Percentiles rank a stretch among this genome's conserved stretches.
Evolutionary conservation across 2,888 invertebrate genomes (phyloP).

Genomic region (Ochropleura leucogaster): DNA sequence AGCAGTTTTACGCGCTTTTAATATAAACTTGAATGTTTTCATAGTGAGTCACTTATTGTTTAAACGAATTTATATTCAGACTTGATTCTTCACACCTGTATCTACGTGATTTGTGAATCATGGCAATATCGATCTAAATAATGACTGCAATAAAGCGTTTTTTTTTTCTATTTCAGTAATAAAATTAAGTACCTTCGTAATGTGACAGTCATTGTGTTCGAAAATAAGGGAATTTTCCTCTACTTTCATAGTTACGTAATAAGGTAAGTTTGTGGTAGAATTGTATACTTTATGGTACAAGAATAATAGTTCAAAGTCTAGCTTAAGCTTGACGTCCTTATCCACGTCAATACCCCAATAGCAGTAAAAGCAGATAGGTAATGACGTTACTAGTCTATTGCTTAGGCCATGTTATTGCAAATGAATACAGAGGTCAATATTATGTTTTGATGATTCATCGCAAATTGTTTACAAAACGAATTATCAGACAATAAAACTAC

Average conservation of each 20-base stretch:
- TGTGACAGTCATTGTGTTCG: constrained; percentile 28
- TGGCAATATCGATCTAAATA: constrained; percentile 48
- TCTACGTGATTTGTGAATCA: constrained; percentile 62
- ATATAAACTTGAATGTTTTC: constrained; percentile 70
- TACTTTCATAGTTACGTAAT: constrained; percentile 43
- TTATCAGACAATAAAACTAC: constrained; percentile 66
- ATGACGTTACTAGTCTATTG: constrained; percentile 52
- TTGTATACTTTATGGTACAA: constrained; percentile 30
- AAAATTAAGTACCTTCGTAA: constrained; percentile 46
- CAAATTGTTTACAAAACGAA: constrained; percentile 64
- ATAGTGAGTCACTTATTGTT: constrained; percentile 65
- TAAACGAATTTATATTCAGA: constrained; percentile 62
- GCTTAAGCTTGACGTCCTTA: constrained; percentile 38
- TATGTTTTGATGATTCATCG: constrained; percentile 66
- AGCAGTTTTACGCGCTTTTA: constrained; percentile 70
- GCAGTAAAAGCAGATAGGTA: constrained; percentile 26
- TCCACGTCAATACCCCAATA: constrained; percentile 18
- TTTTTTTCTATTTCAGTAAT: constrained; percentile 44
- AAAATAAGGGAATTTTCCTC: constrained; percentile 34
- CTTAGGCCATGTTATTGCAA: constrained; percentile 74
- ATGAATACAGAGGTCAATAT: constrained; percentile 69
- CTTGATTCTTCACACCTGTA: constrained; percentile 60
- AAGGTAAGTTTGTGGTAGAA: constrained; percentile 16
- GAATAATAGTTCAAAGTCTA: constrained; percentile 33
- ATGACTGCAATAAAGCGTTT: constrained; percentile 36